Evolutionary conservation across 2,113 vertebrate species (phyloP).

Genomic region (Takifugu flavidus): DNA sequence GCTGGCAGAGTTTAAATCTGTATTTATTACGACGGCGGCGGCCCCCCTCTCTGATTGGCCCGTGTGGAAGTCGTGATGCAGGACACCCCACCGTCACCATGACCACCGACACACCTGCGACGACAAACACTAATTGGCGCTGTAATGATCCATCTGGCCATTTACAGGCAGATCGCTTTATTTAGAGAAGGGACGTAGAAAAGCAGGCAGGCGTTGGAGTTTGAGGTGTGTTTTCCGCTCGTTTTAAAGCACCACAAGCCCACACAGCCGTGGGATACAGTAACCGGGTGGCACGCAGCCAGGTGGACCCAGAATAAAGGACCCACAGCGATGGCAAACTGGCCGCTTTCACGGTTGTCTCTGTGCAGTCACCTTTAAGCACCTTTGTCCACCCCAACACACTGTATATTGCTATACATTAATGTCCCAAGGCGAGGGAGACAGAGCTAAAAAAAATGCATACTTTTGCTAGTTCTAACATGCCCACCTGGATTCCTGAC

Average conservation of each 20-base stretch:
- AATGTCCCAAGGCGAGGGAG: too few relatives aligned
- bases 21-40: background rate
- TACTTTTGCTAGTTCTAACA: constrained; percentile 37
- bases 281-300: constrained; percentile 46
- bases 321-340: constrained; percentile 29
- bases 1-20: background rate
- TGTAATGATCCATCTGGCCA: background rate
- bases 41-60: constrained; percentile 18
- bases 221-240: too few relatives aligned
- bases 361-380: background rate
- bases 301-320: constrained; percentile 54
- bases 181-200: too few relatives aligned
- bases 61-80: constrained; percentile 2
- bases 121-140: background rate
- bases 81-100: background rate
- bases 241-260: background rate
- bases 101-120: constrained; percentile 28
- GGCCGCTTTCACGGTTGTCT: background rate
- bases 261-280: constrained; percentile 33
- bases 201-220: too few relatives aligned
- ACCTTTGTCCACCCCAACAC: background rate
- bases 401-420: background rate
- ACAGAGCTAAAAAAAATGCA: background rate
- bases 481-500: constrained; percentile 23
- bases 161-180: background rate